phyloP scores from a whole-genome alignment of 2,113 vertebrate species.

The Xenopus borealis region DNA sequence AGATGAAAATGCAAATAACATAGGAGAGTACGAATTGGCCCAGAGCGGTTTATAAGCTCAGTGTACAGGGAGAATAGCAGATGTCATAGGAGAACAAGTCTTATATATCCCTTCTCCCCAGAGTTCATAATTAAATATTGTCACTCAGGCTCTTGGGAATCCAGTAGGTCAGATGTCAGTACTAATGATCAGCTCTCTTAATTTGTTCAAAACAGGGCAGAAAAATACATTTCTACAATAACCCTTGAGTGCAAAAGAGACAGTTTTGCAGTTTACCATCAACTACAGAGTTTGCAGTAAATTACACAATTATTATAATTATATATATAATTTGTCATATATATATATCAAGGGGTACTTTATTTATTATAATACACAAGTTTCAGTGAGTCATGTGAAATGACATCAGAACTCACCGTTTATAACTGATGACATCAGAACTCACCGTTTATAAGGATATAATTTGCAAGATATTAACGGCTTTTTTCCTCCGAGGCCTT shows the following conservation, averaged over 20 bases:
- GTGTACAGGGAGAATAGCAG: conserved; percentile 6
- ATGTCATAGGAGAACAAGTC: conserved; percentile 34
- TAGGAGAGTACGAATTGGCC: neutral
- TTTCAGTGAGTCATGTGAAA: too few relatives aligned
- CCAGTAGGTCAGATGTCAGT: conserved; percentile 34
- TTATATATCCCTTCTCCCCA: conserved; percentile 13
- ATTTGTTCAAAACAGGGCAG: neutral
- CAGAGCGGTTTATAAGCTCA: conserved; percentile 13
- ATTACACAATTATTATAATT: too few relatives aligned
- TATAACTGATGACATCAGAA: too few relatives aligned
- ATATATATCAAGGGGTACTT: too few relatives aligned
- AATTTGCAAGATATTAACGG: too few relatives aligned
- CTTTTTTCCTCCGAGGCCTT: too few relatives aligned
- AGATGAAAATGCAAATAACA: neutral
- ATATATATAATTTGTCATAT: too few relatives aligned
- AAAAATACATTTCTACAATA: neutral
- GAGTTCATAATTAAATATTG: conserved; percentile 34
- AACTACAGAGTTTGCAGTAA: too few relatives aligned
- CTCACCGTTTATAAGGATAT: too few relatives aligned
- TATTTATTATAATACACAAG: too few relatives aligned
- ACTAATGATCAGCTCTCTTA: conserved; percentile 26
- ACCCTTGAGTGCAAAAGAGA: neutral
- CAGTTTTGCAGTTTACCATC: too few relatives aligned
- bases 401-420: too few relatives aligned
- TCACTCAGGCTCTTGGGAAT: conserved; percentile 16